These are phyloP conservation scores for Blera fallax DNA, from an alignment of 2,888 invertebrate species.

Conservation along the genomic window DNA sequence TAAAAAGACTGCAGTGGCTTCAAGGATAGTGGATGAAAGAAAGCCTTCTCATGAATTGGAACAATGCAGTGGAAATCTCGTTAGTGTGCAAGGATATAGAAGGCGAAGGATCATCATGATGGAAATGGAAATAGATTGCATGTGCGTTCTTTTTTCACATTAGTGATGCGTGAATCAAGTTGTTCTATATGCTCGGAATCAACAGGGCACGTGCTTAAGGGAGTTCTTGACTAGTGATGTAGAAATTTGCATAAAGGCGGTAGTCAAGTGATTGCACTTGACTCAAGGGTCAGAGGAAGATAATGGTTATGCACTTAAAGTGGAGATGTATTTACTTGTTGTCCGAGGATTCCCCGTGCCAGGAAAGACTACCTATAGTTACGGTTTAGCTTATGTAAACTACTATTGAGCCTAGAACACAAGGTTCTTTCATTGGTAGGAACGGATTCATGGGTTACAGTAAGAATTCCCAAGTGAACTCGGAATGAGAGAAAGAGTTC, in stretches of 20 bases:
- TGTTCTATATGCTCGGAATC: constrained; percentile 13
- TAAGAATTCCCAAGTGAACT: too few relatives aligned
- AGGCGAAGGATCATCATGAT: constrained; percentile 44
- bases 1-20: constrained; percentile 35
- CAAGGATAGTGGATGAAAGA: constrained; percentile 16
- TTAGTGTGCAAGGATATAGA: constrained; percentile 51
- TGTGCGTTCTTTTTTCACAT: constrained; percentile 26
- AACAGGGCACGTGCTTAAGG: constrained; percentile 41
- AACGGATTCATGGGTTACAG: too few relatives aligned
- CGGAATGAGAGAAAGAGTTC: too few relatives aligned
- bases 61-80: constrained; percentile 65
- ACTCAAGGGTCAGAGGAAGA: constrained; percentile 4
- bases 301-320: too few relatives aligned
- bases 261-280: constrained; percentile 6
- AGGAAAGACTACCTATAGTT: too few relatives aligned
- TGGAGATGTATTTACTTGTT: too few relatives aligned
- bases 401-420: too few relatives aligned
- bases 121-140: constrained; percentile 48
- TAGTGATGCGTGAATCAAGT: constrained; percentile 29
- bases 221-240: constrained; percentile 26
- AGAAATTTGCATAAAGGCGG: constrained; percentile 18
- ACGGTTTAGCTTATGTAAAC: too few relatives aligned
- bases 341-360: too few relatives aligned
- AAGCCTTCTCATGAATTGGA: constrained; percentile 50
- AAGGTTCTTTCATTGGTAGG: too few relatives aligned